These are phyloP conservation scores for Neodiprion lecontei DNA, from an alignment of 1,140 invertebrate species.

Conservation along the genomic window DNA sequence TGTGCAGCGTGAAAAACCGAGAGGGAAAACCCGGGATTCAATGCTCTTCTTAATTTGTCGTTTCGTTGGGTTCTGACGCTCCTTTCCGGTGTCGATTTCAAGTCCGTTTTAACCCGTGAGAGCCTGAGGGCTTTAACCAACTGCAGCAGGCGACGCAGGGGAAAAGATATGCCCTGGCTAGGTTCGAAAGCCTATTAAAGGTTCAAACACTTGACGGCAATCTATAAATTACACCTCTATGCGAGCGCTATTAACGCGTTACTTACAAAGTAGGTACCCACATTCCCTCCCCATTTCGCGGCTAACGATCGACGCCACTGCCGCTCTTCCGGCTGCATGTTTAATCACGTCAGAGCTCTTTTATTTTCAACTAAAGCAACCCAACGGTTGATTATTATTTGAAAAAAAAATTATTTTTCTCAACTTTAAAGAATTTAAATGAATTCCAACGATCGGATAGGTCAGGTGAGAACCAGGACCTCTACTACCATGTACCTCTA, in stretches of 20 bases:
- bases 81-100: no score
- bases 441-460: background rate
- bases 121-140: no score
- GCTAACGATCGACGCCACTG: background rate
- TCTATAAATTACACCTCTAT: background rate
- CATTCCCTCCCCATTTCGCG: background rate
- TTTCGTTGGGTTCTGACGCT: no score
- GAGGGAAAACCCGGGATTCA: background rate
- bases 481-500: background rate
- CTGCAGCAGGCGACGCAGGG: no score
- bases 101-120: no score
- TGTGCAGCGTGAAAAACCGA: background rate
- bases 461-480: background rate
- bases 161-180: background rate
- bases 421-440: background rate
- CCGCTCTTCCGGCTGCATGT: background rate
- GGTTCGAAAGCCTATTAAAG: background rate
- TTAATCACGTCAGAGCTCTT: background rate
- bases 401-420: background rate
- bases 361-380: background rate
- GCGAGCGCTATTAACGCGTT: background rate
- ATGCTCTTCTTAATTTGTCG: no score
- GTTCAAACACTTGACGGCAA: slow-evolving; percentile 5
- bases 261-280: background rate
- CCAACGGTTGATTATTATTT: no score